These are phyloP conservation scores for Eristalis tenax DNA, from an alignment of 2,888 invertebrate genomes.

Conservation along the genomic window DNA sequence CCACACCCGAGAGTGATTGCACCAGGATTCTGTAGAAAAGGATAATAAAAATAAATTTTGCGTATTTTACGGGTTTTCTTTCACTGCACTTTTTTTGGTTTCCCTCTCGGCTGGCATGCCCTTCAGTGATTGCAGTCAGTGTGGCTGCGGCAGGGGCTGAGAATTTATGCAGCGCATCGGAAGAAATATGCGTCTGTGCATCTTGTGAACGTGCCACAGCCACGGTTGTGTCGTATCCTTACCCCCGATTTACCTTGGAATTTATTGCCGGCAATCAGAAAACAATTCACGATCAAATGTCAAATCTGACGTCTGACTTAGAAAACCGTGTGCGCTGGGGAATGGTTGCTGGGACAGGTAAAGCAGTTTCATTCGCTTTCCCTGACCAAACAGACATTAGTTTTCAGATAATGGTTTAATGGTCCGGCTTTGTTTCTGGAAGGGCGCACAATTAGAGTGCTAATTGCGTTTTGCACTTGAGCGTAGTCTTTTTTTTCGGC, in stretches of 20 bases:
- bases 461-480: conserved; percentile 14
- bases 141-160: background rate
- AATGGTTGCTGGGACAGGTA: background rate
- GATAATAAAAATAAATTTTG: conserved; percentile 69
- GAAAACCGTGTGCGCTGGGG: conserved; percentile 6
- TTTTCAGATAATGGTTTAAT: conserved; percentile 30
- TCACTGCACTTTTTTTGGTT: background rate
- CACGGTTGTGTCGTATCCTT: background rate
- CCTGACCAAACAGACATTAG: conserved; percentile 24
- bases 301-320: conserved; percentile 40
- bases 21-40: conserved; percentile 20
- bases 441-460: conserved; percentile 30
- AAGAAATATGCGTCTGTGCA: conserved; percentile 42
- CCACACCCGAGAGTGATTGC: conserved; percentile 24
- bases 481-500: background rate
- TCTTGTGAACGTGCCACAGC: conserved; percentile 8
- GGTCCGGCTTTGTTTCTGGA: conserved; percentile 13
- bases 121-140: background rate
- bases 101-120: background rate
- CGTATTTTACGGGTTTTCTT: conserved; percentile 57
- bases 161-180: conserved; percentile 48
- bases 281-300: conserved; percentile 45
- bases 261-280: conserved; percentile 53
- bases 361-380: conserved; percentile 16
- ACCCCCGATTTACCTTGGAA: conserved; percentile 16